Base-by-base conservation (phyloP, 2,797 vertebrate species). In the Allobates femoralis region DNA sequence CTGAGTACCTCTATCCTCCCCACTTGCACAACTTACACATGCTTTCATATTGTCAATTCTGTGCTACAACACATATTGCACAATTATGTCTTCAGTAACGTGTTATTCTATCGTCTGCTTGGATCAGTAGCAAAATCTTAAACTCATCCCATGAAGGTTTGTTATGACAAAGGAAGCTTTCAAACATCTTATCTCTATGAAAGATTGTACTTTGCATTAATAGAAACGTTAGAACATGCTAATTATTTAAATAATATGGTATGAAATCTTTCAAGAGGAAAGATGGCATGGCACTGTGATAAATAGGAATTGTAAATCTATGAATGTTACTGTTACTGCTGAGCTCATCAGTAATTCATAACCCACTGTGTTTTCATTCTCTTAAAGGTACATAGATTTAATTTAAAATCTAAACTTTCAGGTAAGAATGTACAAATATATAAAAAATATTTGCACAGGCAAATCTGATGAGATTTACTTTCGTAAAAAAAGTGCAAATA, bases 201-300 rank as follows among this genome's bases (percentile, higher is more conserved):
- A 84, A 64, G 37, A 67, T 26, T 51, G 71, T 50, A 66, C 71
- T 76, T 19, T 50, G 56, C 69, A 62, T 76, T 30, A 75, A 76
- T 62, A 30, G 69, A 50, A 62, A n/a, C 12, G 30, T 32, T 51
- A 73, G 51, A 71, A 71, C 81, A 73, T 76, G 26, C 23, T 84
- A 75, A 75, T 84, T 76, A 62, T 84, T 84, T 75, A 64, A 84
- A 75, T 84, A 75, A 64, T 76, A 84, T 84, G 71, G 82, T 84
- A 62, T 75, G 71, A 84, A 60, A 84, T n/a, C 71, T 37, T 62
- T 84, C 26, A 76, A 76, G 55, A 76, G 71, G 69, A 84, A 56
- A 84, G 71, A 84, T 62, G 71, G 82, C 34, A 84, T 55, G 55
- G 69, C n/a, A 34, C 69, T 83, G 71, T 16, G 71, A 84, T 76